Percentiles rank a stretch among this genome's conserved stretches.
Conservation (phyloP, 2,888 invertebrate species). For the Bimastos eiseni region DNA sequence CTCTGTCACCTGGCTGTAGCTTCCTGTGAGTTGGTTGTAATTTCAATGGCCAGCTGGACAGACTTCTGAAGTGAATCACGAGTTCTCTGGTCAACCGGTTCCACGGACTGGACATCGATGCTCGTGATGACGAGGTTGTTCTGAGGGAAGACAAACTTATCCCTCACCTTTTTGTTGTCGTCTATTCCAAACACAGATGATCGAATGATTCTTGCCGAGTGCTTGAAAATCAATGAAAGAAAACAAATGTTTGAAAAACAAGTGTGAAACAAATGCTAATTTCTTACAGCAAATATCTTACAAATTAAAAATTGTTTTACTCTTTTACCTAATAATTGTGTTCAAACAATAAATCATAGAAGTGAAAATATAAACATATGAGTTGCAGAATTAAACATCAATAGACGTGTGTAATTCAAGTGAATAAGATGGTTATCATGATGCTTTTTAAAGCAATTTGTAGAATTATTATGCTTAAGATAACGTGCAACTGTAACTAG, state of each 20-base stretch:
- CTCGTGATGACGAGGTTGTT: conserved; percentile 64
- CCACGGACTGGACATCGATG: conserved; percentile 66
- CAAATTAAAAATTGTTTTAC: neutral
- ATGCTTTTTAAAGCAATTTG: no score
- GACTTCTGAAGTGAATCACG: conserved; percentile 65
- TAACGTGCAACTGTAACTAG: no score
- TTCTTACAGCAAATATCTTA: neutral
- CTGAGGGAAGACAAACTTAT: conserved; percentile 62
- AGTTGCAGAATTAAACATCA: no score
- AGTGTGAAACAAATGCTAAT: neutral
- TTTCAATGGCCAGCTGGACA: conserved; percentile 66
- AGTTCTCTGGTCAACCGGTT: conserved; percentile 66
- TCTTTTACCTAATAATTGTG: neutral
- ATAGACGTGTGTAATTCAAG: no score
- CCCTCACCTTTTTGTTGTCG: conserved; percentile 62
- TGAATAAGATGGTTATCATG: no score
- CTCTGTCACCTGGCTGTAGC: conserved; percentile 63
- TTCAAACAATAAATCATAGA: neutral
- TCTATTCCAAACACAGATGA: conserved; percentile 65
- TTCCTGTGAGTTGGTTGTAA: conserved; percentile 66
- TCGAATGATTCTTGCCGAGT: conserved; percentile 65
- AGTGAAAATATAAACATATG: neutral
- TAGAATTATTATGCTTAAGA: no score
- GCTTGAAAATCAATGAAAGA: conserved; percentile 51
- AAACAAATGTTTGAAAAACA: no score